These are phyloP conservation scores for Anhinga anhinga DNA, from an alignment of 2,113 vertebrate species.

Conservation along the genomic window DNA sequence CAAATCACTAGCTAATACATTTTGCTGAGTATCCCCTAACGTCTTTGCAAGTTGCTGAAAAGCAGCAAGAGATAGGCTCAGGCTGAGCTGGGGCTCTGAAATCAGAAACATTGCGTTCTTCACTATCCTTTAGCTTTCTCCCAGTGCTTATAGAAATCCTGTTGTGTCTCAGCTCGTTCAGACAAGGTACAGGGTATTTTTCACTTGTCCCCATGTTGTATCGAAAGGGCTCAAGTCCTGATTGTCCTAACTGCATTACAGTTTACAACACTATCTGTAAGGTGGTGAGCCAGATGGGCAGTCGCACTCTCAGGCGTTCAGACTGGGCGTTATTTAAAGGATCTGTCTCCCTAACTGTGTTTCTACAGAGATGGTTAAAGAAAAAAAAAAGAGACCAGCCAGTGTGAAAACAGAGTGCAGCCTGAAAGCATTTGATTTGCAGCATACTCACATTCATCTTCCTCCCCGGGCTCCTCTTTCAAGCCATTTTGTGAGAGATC, in stretches of 20 bases:
- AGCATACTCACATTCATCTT: slow-evolving; percentile 80
- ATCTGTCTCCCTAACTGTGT: background rate
- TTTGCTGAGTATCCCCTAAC: background rate
- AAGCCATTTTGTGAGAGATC: slow-evolving; percentile 74
- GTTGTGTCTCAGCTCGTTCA: background rate
- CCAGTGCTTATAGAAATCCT: background rate
- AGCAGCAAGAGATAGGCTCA: background rate
- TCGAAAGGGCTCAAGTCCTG: background rate
- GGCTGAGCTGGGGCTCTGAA: background rate
- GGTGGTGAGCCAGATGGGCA: background rate
- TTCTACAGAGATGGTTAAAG: background rate
- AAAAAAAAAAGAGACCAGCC: background rate
- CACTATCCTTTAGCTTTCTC: background rate
- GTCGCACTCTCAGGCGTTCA: background rate
- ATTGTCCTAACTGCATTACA: background rate
- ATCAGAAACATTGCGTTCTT: background rate
- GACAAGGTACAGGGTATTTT: background rate
- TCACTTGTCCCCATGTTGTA: background rate
- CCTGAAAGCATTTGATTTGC: background rate
- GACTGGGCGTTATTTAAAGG: background rate
- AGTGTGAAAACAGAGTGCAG: background rate
- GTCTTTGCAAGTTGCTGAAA: background rate
- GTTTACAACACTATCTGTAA: background rate
- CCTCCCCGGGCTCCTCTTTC: slow-evolving; percentile 57
- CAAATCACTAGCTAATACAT: background rate